Evolutionary conservation across 2,113 vertebrate genomes (phyloP).

Genomic region (Chamaetylas fuelleborni): DNA sequence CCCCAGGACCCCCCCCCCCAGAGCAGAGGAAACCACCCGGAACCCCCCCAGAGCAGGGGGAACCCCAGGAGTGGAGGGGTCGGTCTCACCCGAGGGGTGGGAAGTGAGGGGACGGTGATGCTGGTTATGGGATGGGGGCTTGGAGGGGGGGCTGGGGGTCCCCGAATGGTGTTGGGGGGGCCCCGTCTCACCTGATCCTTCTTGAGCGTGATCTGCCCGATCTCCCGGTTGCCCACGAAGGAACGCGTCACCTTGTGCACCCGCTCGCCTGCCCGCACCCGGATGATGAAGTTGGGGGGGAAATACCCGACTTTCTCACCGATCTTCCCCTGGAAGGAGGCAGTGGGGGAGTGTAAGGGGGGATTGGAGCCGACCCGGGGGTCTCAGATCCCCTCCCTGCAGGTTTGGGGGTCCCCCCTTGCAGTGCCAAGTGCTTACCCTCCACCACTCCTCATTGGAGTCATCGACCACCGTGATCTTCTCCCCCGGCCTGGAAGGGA

Average conservation of each 20-base stretch:
- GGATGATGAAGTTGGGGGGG: constrained; percentile 93
- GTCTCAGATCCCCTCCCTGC: fast-evolving
- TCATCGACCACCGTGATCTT: constrained; percentile 94
- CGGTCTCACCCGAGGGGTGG: too few relatives aligned
- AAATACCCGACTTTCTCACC: constrained; percentile 92
- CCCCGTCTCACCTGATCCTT: constrained; percentile 86
- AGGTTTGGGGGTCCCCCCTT: neutral
- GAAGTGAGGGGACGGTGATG: too few relatives aligned
- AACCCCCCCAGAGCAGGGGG: neutral
- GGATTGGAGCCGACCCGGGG: neutral
- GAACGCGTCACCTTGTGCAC: constrained; percentile 88
- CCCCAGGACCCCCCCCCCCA: neutral
- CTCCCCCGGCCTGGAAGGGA: constrained; percentile 85
- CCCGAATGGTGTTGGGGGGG: too few relatives aligned
- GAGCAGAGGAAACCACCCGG: too few relatives aligned
- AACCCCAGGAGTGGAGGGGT: neutral
- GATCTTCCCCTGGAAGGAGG: constrained; percentile 83
- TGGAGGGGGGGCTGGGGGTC: too few relatives aligned
- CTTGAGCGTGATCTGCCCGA: constrained; percentile 95
- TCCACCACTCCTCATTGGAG: constrained; percentile 98
- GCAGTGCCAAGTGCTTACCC: constrained; percentile 74
- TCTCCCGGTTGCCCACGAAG: constrained; percentile 94
- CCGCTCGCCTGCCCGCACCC: constrained; percentile 87
- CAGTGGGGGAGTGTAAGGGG: neutral
- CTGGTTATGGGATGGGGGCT: neutral